Conservation (phyloP, 2,888 invertebrate genomes). For the Lingula anatina region DNA sequence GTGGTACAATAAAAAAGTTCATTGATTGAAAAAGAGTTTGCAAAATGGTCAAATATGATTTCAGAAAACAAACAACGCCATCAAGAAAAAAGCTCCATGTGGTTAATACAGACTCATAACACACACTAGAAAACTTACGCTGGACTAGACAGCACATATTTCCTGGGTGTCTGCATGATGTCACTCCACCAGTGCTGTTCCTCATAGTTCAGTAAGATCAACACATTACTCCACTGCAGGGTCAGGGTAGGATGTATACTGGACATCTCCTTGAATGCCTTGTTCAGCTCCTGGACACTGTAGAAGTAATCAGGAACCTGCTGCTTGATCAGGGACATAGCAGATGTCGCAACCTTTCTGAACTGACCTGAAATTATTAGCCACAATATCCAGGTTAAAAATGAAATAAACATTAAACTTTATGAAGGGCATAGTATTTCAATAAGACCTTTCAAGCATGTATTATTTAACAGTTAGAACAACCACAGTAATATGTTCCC, state of each 20-base stretch:
- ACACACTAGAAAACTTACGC: too few species aligned
- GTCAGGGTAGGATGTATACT: conserved; percentile 62
- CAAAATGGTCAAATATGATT: too few species aligned
- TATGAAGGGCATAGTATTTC: neutral
- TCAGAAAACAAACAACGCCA: too few species aligned
- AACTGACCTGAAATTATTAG: conserved; percentile 50
- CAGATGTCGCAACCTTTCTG: conserved; percentile 57
- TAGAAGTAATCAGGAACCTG: conserved; percentile 31
- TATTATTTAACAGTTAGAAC: too few species aligned
- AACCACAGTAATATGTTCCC: too few species aligned
- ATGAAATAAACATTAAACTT: too few species aligned
- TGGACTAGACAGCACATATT: conserved; percentile 47
- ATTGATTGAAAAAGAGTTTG: too few species aligned
- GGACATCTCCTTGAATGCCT: conserved; percentile 31
- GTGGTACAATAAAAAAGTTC: too few species aligned
- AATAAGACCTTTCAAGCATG: neutral
- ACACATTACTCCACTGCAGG: conserved; percentile 73
- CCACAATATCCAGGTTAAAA: too few species aligned
- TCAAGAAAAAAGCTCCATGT: too few species aligned
- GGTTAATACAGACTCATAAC: too few species aligned
- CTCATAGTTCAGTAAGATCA: conserved; percentile 69
- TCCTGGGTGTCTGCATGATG: conserved; percentile 54
- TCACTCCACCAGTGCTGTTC: conserved; percentile 68
- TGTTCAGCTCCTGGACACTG: conserved; percentile 46
- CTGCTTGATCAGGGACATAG: conserved; percentile 54